A percentile compares a stretch with the other conserved stretches of the same genome.
These are phyloP conservation scores for Cydia pomonella DNA, from an alignment of 1,140 invertebrate genomes.

Conservation along the genomic window DNA sequence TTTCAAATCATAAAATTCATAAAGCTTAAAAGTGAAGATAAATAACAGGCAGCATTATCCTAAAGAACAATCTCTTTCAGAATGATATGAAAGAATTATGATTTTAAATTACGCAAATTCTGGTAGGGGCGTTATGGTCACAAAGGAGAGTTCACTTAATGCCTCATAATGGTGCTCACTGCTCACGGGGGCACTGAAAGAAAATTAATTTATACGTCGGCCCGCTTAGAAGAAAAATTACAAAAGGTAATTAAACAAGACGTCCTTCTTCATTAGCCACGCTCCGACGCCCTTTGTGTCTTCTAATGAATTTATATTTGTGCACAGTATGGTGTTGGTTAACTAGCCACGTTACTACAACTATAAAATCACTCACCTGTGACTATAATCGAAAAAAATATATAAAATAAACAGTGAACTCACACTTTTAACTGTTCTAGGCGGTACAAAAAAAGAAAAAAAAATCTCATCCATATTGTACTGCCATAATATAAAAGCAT, in stretches of 20 bases:
- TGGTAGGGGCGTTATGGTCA: constrained; percentile 49
- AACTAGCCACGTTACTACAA: background rate
- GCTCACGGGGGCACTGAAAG: constrained; percentile 51
- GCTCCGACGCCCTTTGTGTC: constrained; percentile 63
- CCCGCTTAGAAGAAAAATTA: constrained; percentile 72
- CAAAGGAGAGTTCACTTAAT: constrained; percentile 61
- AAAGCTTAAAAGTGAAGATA: too few species aligned
- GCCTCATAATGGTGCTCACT: constrained; percentile 58
- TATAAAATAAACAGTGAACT: background rate
- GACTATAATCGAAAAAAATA: background rate
- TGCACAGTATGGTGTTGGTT: constrained; percentile 34
- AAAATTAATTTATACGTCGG: constrained; percentile 71
- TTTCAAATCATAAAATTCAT: too few species aligned
- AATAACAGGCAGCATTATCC: too few species aligned
- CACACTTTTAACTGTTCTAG: background rate
- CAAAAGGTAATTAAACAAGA: constrained; percentile 74
- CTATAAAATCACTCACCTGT: background rate
- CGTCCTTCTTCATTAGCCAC: constrained; percentile 71
- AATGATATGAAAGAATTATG: background rate
- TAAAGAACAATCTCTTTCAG: too few species aligned
- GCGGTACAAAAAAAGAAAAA: background rate
- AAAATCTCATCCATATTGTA: too few species aligned
- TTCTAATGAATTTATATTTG: constrained; percentile 68
- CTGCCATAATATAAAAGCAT: too few species aligned
- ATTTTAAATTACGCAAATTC: constrained; percentile 24